These are phyloP conservation scores for Balearica regulorum DNA, from an alignment of 2,797 vertebrate species.

Conservation along the genomic window DNA sequence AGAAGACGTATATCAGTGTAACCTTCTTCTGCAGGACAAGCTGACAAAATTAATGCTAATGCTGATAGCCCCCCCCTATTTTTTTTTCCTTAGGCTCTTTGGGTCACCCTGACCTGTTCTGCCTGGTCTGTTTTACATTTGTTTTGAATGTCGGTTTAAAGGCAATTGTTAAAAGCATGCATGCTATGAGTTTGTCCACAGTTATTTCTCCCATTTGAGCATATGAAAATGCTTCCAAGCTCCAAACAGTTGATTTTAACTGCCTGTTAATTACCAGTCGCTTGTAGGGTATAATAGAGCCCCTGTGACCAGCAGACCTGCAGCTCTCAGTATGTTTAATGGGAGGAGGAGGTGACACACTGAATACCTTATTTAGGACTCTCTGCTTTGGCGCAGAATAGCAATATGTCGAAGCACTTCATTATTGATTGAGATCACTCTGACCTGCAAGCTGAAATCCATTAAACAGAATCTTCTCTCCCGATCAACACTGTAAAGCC, in stretches of 20 bases:
- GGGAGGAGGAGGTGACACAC: background rate
- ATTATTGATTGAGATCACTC: slow-evolving; percentile 69
- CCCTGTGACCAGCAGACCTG: background rate
- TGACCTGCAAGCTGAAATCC: slow-evolving; percentile 64
- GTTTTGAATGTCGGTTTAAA: slow-evolving; percentile 73
- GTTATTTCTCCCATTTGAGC: slow-evolving; percentile 54
- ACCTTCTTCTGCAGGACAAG: slow-evolving; percentile 53
- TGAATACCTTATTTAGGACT: background rate
- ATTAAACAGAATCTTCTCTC: slow-evolving; percentile 35
- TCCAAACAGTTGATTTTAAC: slow-evolving; percentile 2
- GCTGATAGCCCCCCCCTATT: background rate
- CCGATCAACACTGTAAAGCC: background rate
- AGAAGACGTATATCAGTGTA: slow-evolving; percentile 23
- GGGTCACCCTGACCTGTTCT: slow-evolving; percentile 76
- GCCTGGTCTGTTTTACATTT: slow-evolving; percentile 72
- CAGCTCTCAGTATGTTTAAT: background rate
- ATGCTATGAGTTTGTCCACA: slow-evolving; percentile 51
- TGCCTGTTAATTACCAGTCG: background rate
- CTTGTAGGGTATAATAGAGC: background rate
- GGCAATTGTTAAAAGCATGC: slow-evolving; percentile 68
- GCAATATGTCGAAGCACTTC: slow-evolving; percentile 41
- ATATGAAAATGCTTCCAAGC: slow-evolving; percentile 20
- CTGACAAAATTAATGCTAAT: slow-evolving; percentile 64
- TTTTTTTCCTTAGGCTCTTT: slow-evolving; percentile 6
- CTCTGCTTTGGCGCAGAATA: slow-evolving; percentile 43